Evolutionary conservation across 1,140 invertebrate species (phyloP), one percentile per base, ranked within the genome.

Genomic region (Drosophila santomea): DNA sequence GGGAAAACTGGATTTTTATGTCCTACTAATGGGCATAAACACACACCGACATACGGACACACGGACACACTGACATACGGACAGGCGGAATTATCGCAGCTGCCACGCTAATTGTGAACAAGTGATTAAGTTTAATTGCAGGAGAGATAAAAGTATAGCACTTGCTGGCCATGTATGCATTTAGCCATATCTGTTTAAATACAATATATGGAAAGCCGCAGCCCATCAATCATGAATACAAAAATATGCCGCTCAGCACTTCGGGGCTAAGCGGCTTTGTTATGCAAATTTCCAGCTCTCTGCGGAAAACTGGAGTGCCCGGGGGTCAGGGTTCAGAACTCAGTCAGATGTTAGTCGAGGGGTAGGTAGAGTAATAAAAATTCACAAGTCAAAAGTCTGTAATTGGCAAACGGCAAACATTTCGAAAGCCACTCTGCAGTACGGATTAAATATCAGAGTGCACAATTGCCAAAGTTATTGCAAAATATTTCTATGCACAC

Each of bases 121-220:
- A 83, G 80, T 88, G 83, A 86, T 89, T 83, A 79, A 79, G 32
- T 83, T 86, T 86, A 86, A 86, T 88, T 88, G 83, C 84, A 66
- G 52, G 60, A 74, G 60, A 88, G 71, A 86, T 89, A 83, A 88
- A 88, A 72, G 62, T 60, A 62, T 56, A 54, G 58, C 52, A 68
- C 51, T 68, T 56, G 52, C 8, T 25, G 55, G 6, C 39, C 12
- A 39, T 23, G 23, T 43, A 43, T n/a, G 15, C n/a, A 43, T 43
- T 8, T 10, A 14, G 1, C 28, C 17, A 20, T 67, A 52, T 67
- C 36, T 15, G n/a, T 43, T 6, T 8, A 43, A 15, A 36, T 60
- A 38, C 14, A 44, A 36, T 58, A 43, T 25, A 38, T 66, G 25
- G 36, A 36, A 20, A 23, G 56, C 59, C 54, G 39, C 41, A 15